Conservation (phyloP, 2,888 invertebrate species). For the Rhogogaster chlorosoma region DNA sequence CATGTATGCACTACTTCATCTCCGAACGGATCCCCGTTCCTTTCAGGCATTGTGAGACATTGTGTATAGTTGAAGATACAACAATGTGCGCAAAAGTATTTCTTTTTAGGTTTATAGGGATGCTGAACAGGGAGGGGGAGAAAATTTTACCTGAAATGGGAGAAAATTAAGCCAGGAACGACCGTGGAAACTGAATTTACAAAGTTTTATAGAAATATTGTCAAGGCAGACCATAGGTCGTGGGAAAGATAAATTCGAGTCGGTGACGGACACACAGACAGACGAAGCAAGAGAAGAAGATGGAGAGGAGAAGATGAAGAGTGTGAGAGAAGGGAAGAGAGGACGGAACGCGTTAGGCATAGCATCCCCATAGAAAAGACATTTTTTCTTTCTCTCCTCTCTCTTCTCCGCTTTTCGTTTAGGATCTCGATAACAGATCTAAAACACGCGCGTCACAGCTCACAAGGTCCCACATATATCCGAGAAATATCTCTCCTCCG, state of each 20-base stretch:
- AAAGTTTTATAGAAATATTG: constrained; percentile 33
- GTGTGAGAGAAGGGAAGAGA: constrained; percentile 27
- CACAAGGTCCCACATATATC: background rate
- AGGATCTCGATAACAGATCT: constrained; percentile 38
- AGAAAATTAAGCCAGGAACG: constrained; percentile 54
- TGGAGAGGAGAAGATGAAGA: background rate
- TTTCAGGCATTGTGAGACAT: constrained; percentile 20
- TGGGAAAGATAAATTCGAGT: constrained; percentile 57
- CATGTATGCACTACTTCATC: constrained; percentile 12
- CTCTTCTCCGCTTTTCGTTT: constrained; percentile 26
- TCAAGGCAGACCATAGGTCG: constrained; percentile 46
- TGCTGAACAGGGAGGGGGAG: constrained; percentile 51
- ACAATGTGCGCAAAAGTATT: constrained; percentile 43
- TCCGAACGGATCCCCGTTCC: constrained; percentile 33
- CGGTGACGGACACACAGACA: background rate
- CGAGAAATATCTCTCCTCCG: constrained; percentile 2
- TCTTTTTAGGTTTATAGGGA: constrained; percentile 13
- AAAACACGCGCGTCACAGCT: constrained; percentile 24
- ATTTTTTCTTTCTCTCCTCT: constrained; percentile 55
- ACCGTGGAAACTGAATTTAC: constrained; percentile 34
- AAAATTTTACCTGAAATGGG: constrained; percentile 58
- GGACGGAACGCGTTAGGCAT: constrained; percentile 54
- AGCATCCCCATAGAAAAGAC: constrained; percentile 56
- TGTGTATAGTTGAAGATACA: constrained; percentile 33
- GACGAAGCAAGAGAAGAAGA: background rate